Evolutionary conservation across 2,113 vertebrate genomes (phyloP), one percentile per base, ranked within the genome.

Genomic region (Vulpes ferrilata): DNA sequence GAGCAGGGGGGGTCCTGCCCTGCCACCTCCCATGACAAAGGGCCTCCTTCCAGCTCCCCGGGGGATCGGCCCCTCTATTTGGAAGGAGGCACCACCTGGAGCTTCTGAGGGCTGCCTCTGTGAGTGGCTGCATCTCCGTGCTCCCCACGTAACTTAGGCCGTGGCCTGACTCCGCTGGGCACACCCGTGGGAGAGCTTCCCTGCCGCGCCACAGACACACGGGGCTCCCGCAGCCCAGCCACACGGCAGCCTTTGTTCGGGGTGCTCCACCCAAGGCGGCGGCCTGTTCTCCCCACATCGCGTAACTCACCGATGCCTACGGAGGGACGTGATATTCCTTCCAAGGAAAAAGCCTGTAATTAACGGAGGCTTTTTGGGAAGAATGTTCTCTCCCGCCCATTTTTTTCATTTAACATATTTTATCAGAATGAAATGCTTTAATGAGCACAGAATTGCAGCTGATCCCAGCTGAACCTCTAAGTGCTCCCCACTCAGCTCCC

Each of bases 391-490:
- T 97, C 73, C 85, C 20, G 20, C 92, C 92, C 84, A 91, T 76
- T 97, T 97, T 97, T 97, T 97, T 95, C 97, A 96, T 98, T 98
- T 97, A 97, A 95, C 30, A 62, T 97, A 97, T 98, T 98, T 98
- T 97, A 97, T 98, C 97, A 96, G 98, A 98, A 98, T 98, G 98
- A 98, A 98, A 97, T 59, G 97, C 97, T 97, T 97, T 98, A 98
- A 98, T 89, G 98, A 98, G 98, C 95, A 76, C 83, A 97, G 98
- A 98, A 97, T 95, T 97, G 93, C 0, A 96, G 97, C 73, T 97
- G 97, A 98, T 97, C 97, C 97, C 98, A 96, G 97, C 94, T 93
- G 98, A 95, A 96, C 97, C 95, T 93, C 93, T n/a, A 0, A 82
- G 97, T 19, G 96, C 74, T 76, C 94, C 62, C 13, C 88, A 57